Evolutionary conservation across 2,113 vertebrate genomes (phyloP).

Genomic region (Protobothrops mucrosquamatus): DNA sequence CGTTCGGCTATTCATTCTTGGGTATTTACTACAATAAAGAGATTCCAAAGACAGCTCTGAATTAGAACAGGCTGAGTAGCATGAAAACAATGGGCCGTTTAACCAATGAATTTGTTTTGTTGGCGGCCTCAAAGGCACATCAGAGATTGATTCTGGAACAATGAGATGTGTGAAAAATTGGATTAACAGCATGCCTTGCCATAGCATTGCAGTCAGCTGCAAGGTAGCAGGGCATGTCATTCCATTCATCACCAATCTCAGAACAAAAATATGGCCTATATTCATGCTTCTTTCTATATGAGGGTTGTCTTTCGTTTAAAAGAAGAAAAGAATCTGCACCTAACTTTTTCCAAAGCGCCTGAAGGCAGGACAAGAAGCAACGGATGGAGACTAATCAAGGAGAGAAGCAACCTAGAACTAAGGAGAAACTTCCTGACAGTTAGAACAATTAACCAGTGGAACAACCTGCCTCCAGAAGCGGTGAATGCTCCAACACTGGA

Average conservation of each 20-base stretch:
- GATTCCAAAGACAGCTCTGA: not conserved
- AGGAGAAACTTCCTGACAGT: too few species aligned
- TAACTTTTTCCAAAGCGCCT: not conserved
- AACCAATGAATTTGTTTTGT: not conserved
- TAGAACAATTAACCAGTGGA: too few species aligned
- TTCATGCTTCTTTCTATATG: not conserved
- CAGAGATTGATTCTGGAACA: not conserved
- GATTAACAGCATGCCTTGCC: not conserved
- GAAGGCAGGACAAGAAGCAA: too few species aligned
- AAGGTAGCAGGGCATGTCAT: not conserved
- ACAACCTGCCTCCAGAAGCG: too few species aligned
- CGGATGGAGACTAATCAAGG: too few species aligned
- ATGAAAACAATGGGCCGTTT: not conserved
- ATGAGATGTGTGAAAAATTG: not conserved
- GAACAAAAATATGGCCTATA: not conserved
- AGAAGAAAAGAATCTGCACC: not conserved
- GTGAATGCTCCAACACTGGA: too few species aligned
- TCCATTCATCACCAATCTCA: not conserved
- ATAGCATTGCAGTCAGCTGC: not conserved
- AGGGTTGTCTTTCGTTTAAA: not conserved
- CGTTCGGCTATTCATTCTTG: not conserved
- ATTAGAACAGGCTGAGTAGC: conserved; percentile 7
- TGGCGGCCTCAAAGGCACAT: not conserved
- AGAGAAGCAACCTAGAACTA: too few species aligned
- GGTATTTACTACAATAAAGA: not conserved